These are phyloP conservation scores for Orchestia grillus DNA, from an alignment of 1,140 invertebrate species.

Conservation along the genomic window DNA sequence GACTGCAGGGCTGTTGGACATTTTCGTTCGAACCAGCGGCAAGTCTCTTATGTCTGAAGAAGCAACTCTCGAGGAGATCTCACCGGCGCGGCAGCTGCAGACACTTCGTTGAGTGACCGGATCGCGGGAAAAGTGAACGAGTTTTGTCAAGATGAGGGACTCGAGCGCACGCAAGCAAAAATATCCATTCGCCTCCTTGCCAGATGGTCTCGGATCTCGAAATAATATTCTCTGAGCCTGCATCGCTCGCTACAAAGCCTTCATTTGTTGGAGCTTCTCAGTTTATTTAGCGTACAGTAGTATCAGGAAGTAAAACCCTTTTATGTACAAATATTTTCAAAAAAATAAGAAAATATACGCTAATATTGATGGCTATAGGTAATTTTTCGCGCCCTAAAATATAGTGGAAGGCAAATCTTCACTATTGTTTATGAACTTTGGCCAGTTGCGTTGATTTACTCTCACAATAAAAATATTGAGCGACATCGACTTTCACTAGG, in stretches of 20 bases:
- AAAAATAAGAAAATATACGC: too few species aligned
- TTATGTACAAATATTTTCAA: too few species aligned
- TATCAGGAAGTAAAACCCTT: too few species aligned
- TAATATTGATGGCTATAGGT: too few species aligned
- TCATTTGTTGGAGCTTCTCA: background rate
- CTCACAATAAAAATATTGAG: too few species aligned
- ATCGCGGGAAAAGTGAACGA: background rate
- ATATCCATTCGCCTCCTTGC: background rate
- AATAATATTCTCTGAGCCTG: background rate
- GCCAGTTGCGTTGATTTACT: too few species aligned
- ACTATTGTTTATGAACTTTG: too few species aligned
- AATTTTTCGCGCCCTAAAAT: too few species aligned
- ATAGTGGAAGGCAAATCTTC: too few species aligned
- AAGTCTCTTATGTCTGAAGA: background rate
- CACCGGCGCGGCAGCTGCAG: background rate
- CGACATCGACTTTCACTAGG: too few species aligned
- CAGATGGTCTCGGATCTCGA: background rate
- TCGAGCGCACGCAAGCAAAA: background rate
- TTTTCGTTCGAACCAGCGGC: background rate
- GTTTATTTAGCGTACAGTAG: too few species aligned
- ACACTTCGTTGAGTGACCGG: background rate
- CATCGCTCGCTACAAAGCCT: background rate
- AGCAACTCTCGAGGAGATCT: background rate
- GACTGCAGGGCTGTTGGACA: background rate
- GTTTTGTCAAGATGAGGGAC: background rate